Conservation (phyloP, 2,888 invertebrate species). For the Cheilosia urbana region DNA sequence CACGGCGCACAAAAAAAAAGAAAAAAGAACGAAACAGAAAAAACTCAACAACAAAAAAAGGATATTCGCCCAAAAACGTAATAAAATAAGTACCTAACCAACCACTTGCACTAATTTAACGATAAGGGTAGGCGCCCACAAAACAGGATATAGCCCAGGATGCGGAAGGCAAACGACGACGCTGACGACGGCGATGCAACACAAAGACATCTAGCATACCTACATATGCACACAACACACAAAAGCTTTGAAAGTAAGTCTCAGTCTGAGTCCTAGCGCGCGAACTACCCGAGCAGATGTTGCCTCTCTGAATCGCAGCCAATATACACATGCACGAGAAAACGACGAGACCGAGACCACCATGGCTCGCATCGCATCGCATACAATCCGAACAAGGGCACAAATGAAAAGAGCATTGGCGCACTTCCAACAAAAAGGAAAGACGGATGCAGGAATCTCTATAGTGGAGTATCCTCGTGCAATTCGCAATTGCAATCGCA, state of each 20-base stretch:
- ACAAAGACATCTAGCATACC: constrained; percentile 33
- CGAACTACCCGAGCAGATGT: constrained; percentile 72
- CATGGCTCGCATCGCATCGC: constrained; percentile 35
- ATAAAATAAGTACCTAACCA: constrained; percentile 76
- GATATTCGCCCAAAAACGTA: constrained; percentile 44
- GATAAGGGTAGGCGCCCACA: constrained; percentile 76
- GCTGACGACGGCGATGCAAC: constrained; percentile 14
- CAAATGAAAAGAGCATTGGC: constrained; percentile 75
- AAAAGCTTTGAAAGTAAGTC: constrained; percentile 71
- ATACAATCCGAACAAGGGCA: constrained; percentile 73
- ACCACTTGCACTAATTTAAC: constrained; percentile 76
- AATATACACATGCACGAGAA: constrained; percentile 56
- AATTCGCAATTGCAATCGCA: constrained; percentile 1
- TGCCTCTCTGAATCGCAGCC: constrained; percentile 75
- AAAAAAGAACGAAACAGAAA: not conserved
- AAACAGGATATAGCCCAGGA: constrained; percentile 72
- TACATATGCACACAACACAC: constrained; percentile 21
- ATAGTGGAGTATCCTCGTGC: constrained; percentile 35
- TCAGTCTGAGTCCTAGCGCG: not conserved
- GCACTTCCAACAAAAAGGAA: constrained; percentile 63
- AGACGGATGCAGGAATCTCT: constrained; percentile 66
- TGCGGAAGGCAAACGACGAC: constrained; percentile 63
- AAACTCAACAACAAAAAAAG: constrained; percentile 27
- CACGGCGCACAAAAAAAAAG: constrained; percentile 3
- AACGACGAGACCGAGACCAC: constrained; percentile 42